Evolutionary conservation across 2,888 invertebrate genomes (phyloP).

Genomic region (Cyaniris semiargus): DNA sequence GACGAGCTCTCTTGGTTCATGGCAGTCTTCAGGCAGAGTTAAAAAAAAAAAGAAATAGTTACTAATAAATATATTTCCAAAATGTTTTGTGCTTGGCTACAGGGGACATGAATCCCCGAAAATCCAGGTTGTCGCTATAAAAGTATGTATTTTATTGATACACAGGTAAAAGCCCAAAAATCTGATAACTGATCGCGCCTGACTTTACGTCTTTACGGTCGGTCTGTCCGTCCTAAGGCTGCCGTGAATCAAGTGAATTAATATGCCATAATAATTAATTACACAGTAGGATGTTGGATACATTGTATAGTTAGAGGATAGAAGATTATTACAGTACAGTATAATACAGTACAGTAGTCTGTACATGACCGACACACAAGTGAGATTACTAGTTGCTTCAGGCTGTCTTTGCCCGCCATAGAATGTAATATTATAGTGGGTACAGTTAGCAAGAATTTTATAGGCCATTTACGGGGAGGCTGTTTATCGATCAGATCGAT

Average conservation of each 20-base stretch:
- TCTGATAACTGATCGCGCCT: too few relatives aligned
- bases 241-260: neutral
- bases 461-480: neutral
- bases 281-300: neutral
- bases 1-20: neutral
- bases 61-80: neutral
- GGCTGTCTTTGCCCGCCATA: neutral
- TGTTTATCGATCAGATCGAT: too few relatives aligned
- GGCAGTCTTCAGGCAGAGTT: neutral
- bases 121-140: too few relatives aligned
- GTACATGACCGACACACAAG: conserved; percentile 6
- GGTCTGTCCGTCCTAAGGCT: neutral
- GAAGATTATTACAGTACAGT: neutral
- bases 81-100: neutral
- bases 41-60: neutral
- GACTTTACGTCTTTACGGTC: too few relatives aligned
- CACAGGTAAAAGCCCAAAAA: too few relatives aligned
- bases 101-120: too few relatives aligned
- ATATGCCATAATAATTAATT: neutral
- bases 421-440: neutral
- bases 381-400: neutral
- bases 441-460: neutral
- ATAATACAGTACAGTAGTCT: conserved; percentile 2
- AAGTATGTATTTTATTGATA: too few relatives aligned
- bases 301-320: neutral